phyloP scores from a whole-genome alignment of 1,140 invertebrate genomes.

The Mycetomoellerius zeteki region DNA sequence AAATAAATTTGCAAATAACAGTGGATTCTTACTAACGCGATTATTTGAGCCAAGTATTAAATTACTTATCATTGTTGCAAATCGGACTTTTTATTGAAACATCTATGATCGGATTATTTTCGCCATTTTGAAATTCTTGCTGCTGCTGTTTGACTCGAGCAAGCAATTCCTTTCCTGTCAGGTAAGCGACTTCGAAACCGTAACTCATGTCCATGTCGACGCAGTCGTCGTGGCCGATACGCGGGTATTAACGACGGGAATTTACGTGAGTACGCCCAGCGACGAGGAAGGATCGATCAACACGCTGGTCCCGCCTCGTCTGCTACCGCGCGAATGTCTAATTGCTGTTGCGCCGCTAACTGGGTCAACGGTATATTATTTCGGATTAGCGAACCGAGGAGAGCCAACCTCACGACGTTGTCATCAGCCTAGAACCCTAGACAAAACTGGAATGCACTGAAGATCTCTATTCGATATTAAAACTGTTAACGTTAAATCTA shows the following conservation, averaged over 20 bases:
- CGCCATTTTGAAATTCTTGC: neutral
- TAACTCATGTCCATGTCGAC: slow-evolving; percentile 73
- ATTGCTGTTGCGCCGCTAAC: slow-evolving; percentile 72
- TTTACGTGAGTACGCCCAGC: slow-evolving; percentile 69
- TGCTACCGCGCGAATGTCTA: slow-evolving; percentile 68
- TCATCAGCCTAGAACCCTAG: slow-evolving; percentile 37
- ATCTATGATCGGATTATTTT: neutral
- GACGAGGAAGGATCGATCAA: slow-evolving; percentile 74
- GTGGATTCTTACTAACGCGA: too few relatives aligned
- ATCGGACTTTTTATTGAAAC: neutral
- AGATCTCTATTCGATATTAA: neutral
- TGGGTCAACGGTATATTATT: slow-evolving; percentile 76
- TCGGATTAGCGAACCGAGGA: slow-evolving; percentile 61
- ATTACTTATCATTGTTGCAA: neutral
- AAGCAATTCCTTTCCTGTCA: slow-evolving; percentile 1
- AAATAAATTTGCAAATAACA: neutral
- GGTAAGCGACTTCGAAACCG: slow-evolving; percentile 24
- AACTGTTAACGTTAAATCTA: neutral
- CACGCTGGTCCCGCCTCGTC: slow-evolving; percentile 57
- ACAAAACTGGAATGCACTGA: neutral
- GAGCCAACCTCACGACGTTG: slow-evolving; percentile 40
- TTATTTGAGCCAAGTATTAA: neutral
- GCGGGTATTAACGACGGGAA: slow-evolving; percentile 69
- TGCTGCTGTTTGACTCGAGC: neutral
- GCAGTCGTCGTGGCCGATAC: slow-evolving; percentile 66